Evolutionary conservation across 2,113 vertebrate species (phyloP).

Genomic region (Phalacrocorax carbo): DNA sequence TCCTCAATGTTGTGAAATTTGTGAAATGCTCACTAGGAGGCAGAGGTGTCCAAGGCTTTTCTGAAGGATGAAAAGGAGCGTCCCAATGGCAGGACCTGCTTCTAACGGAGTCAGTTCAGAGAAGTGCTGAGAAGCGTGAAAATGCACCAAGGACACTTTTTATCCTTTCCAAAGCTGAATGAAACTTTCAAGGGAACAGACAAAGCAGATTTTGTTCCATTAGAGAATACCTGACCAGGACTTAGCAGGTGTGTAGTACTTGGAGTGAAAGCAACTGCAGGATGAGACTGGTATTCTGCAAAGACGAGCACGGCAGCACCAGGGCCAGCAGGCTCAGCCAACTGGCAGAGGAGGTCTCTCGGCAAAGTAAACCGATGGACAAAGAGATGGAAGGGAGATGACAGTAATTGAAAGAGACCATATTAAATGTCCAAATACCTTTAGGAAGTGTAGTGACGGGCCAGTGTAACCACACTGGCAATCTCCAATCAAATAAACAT

Average conservation of each 20-base stretch:
- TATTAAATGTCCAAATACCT: not conserved
- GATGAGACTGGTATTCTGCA: not conserved
- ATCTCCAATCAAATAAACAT: not conserved
- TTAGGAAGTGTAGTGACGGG: not conserved
- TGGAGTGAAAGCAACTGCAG: not conserved
- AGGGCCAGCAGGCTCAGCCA: not conserved
- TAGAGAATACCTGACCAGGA: not conserved
- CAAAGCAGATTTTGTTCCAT: not conserved
- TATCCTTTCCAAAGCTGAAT: not conserved
- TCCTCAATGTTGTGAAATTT: not conserved
- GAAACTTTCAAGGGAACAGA: not conserved
- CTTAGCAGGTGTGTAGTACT: not conserved
- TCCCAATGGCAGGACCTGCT: not conserved
- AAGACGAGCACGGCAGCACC: not conserved
- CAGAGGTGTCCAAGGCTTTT: not conserved
- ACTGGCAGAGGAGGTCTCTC: not conserved
- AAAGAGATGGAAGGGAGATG: not conserved
- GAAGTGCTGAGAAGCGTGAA: not conserved
- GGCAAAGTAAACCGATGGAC: not conserved
- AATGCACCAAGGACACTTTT: not conserved
- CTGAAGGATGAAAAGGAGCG: not conserved
- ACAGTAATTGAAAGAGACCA: not conserved
- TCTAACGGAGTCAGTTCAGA: not conserved
- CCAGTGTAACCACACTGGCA: not conserved
- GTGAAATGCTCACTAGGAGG: not conserved